Evolutionary conservation across 2,113 vertebrate genomes (phyloP).

Genomic region (Aptenodytes patagonicus): DNA sequence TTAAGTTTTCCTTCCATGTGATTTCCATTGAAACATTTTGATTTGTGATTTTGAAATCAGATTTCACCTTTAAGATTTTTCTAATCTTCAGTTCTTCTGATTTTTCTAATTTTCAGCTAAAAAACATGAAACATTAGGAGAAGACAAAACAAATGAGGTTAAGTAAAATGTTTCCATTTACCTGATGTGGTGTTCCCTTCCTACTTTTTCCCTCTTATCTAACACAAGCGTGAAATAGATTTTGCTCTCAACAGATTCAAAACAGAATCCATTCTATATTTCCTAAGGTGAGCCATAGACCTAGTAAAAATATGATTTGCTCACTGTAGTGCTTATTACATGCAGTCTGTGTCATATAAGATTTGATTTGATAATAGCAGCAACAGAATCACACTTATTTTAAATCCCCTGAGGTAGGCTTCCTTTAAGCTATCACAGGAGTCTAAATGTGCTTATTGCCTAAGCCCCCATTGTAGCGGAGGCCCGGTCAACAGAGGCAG

Average conservation of each 20-base stretch:
- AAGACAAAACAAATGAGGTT: not conserved
- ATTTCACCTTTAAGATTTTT: not conserved
- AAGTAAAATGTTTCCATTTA: not conserved
- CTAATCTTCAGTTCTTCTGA: not conserved
- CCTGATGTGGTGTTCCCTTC: not conserved
- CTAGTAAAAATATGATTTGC: not conserved
- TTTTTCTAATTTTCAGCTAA: not conserved
- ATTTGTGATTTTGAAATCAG: not conserved
- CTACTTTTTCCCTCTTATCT: not conserved
- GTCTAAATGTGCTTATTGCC: not conserved
- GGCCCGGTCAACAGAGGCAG: not conserved
- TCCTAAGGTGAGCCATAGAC: not conserved
- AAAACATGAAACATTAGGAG: not conserved
- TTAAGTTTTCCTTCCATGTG: not conserved
- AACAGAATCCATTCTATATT: not conserved
- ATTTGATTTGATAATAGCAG: not conserved
- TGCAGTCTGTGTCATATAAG: not conserved
- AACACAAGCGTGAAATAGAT: not conserved
- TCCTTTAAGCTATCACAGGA: not conserved
- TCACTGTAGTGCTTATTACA: not conserved
- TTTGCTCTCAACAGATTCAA: not conserved
- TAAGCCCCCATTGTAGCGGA: not conserved
- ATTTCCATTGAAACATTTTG: not conserved
- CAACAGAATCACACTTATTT: not conserved
- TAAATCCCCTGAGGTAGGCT: not conserved